Conservation (phyloP, 2,888 invertebrate species). For the Encarsia formosa region DNA sequence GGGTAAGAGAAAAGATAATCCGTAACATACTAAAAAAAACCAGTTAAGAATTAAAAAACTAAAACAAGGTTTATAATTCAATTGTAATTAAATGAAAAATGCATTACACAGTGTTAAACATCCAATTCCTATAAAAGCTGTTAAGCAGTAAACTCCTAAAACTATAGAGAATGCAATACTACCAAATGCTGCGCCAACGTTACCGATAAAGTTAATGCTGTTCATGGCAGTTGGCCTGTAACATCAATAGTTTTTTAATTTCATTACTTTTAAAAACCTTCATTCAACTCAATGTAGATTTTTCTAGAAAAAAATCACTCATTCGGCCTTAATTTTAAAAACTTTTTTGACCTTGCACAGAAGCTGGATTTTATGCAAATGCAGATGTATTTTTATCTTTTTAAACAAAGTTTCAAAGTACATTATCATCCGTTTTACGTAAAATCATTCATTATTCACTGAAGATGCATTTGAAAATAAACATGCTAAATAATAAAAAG, state of each 20-base stretch:
- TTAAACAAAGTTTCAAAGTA: too few species aligned
- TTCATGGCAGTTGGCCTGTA: conserved; percentile 38
- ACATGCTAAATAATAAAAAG: too few species aligned
- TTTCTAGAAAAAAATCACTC: too few species aligned
- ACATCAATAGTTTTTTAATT: neutral
- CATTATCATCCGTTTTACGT: too few species aligned
- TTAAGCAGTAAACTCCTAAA: conserved; percentile 36
- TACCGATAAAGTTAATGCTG: conserved; percentile 39
- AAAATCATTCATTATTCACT: too few species aligned
- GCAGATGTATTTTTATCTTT: too few species aligned
- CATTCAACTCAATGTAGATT: too few species aligned
- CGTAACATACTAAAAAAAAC: conserved; percentile 10
- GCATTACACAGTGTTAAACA: conserved; percentile 35
- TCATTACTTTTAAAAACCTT: too few species aligned
- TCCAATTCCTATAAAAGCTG: conserved; percentile 41
- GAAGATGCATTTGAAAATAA: too few species aligned
- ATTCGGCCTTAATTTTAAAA: too few species aligned
- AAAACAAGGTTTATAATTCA: neutral
- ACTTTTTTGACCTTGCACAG: too few species aligned
- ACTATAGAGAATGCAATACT: conserved; percentile 43
- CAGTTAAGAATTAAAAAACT: neutral
- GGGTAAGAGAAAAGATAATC: conserved; percentile 9
- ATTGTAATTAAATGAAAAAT: neutral
- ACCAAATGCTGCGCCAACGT: conserved; percentile 42
- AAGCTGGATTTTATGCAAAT: too few species aligned